Base-by-base conservation (phyloP, 1,140 invertebrate species). In the Nylanderia fulva region DNA sequence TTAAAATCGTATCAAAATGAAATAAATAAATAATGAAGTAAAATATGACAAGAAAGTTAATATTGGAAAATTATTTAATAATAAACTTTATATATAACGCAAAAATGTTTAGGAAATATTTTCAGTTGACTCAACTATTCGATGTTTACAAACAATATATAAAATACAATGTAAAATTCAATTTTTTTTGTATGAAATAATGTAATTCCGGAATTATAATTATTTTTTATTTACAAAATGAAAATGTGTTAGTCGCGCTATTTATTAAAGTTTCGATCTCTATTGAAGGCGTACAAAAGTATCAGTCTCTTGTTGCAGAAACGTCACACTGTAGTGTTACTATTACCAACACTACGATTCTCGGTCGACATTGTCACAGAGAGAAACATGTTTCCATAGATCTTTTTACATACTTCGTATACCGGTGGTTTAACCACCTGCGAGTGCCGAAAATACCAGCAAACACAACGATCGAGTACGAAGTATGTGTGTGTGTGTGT, bases 351-450 rank as follows among this genome's bases (percentile, higher is more conserved):
- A 71, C n/a, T n/a, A 13, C n/a, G 52, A 42, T 42, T 60, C 36
- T 80, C 39, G n/a, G 7, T 68, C 1, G 76, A n/a, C 8, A 58
- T 9, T 15, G 13, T 33, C 33, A 18, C 13, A 52, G 54, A 58
- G 27, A 82, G 18, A 39, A 68, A 15, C 24, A 48, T 18, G 3
- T 39, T 42, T 42, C 66, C 24, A 9, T 42, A 58, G 13, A 56
- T 39, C 7, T 36, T 72, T 60, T 54, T 54, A 68, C 33, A 36
- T 24, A 24, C n/a, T 72, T 4, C 36, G 36, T 58, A 36, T 42
- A 42, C 13, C 52, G 15, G 33, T 54, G 21, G 24, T 84, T 56
- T 45, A 82, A 71, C 33, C 48, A 84, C 13, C 36, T 27, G 45
- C 45, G 15, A 48, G 15, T 48, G 15, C 15, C 33, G 29, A 27